Conservation (phyloP, 2,888 invertebrate species). For the Dryadula phaetusa region DNA sequence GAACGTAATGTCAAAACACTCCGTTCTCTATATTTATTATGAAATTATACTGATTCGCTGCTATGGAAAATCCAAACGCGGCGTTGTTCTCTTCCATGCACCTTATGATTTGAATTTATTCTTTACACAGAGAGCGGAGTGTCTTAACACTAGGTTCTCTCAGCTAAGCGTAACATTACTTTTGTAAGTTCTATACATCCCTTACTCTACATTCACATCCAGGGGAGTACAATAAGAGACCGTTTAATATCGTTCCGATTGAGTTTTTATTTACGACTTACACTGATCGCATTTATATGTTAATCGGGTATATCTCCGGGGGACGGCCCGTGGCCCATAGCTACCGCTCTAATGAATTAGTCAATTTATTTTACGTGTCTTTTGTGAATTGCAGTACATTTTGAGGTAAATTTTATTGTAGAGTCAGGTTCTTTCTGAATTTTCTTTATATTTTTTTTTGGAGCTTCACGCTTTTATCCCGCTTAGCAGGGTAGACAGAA, state of each 20-base stretch:
- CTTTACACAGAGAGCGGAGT: too few relatives aligned
- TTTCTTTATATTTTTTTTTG: too few relatives aligned
- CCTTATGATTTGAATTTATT: too few relatives aligned
- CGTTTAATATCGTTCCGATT: conserved; percentile 69
- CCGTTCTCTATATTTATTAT: too few relatives aligned
- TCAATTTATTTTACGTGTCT: conserved; percentile 32
- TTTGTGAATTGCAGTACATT: conserved; percentile 8
- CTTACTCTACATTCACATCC: conserved; percentile 43
- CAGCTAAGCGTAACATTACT: too few relatives aligned
- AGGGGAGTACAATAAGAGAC: conserved; percentile 48
- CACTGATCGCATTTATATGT: conserved; percentile 68
- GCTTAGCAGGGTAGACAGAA: too few relatives aligned
- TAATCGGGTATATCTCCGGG: conserved; percentile 58
- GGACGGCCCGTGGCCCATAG: conserved; percentile 52
- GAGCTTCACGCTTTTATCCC: too few relatives aligned
- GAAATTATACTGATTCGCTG: too few relatives aligned
- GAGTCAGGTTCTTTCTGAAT: neutral
- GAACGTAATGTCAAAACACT: too few relatives aligned
- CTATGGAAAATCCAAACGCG: too few relatives aligned
- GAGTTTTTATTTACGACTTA: conserved; percentile 74
- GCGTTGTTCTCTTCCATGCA: too few relatives aligned
- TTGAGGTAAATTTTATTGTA: conserved; percentile 16
- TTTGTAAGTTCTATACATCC: conserved; percentile 21
- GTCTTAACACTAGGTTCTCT: too few relatives aligned
- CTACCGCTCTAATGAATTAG: conserved; percentile 43